Evolutionary conservation across 2,113 vertebrate species (phyloP).

Genomic region (Pygoscelis antarcticus): DNA sequence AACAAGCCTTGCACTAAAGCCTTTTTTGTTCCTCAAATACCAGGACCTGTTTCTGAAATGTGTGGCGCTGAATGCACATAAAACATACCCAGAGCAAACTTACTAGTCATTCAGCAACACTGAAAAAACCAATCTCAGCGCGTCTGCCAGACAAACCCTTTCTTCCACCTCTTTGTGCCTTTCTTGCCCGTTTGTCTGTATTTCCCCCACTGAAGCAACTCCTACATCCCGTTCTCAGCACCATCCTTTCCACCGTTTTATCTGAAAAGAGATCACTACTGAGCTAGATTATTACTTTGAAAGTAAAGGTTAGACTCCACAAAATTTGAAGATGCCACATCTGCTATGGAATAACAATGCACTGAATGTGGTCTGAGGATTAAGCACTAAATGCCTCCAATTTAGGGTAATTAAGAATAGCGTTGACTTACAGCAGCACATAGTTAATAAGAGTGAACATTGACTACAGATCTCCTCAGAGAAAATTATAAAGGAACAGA

Average conservation of each 20-base stretch:
- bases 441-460: neutral
- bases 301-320: neutral
- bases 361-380: neutral
- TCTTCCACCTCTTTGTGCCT: neutral
- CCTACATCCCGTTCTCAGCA: rapidly evolving
- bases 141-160: neutral
- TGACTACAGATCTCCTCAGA: neutral
- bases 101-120: neutral
- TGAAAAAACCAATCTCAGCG: neutral
- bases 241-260: neutral
- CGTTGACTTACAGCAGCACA: neutral
- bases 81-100: neutral
- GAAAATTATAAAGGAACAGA: neutral
- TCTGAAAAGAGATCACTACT: rapidly evolving
- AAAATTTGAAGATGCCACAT: neutral
- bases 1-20: neutral
- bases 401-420: neutral
- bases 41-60: neutral
- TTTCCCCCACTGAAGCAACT: neutral
- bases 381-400: neutral
- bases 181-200: neutral
- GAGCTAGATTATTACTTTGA: neutral
- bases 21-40: neutral
- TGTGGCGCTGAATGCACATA: rapidly evolving
- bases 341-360: neutral